These are phyloP conservation scores for Silvanus unidentatus DNA, from an alignment of 2,888 invertebrate genomes.

Conservation along the genomic window DNA sequence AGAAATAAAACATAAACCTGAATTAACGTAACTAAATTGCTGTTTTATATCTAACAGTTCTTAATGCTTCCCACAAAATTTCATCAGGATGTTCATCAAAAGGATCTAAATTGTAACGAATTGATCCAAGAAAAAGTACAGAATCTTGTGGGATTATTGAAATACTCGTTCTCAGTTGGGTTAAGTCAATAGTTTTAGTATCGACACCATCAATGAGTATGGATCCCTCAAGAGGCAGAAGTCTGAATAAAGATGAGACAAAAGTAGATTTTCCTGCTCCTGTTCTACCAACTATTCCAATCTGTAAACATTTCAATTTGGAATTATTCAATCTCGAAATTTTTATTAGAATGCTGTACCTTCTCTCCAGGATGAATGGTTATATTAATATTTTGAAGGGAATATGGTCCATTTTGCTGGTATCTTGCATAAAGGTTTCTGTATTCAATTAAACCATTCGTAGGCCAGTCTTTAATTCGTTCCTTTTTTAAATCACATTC, in stretches of 20 bases:
- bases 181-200: conserved; percentile 64
- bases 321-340: conserved; percentile 59
- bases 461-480: conserved; percentile 47
- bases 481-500: too few species aligned
- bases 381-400: conserved; percentile 60
- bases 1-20: conserved; percentile 38
- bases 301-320: conserved; percentile 58
- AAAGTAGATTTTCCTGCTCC: conserved; percentile 79
- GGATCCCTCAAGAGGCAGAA: conserved; percentile 71
- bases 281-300: conserved; percentile 77
- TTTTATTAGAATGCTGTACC: too few species aligned
- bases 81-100: conserved; percentile 35
- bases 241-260: conserved; percentile 72
- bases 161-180: conserved; percentile 67
- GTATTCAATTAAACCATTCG: conserved; percentile 53
- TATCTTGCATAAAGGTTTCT: conserved; percentile 57
- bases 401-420: conserved; percentile 53
- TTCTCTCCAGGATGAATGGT: conserved; percentile 57
- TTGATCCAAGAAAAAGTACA: conserved; percentile 68
- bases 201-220: conserved; percentile 77
- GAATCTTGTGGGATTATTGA: conserved; percentile 86
- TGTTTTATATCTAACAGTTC: conserved; percentile 47
- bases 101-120: conserved; percentile 45
- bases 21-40: conserved; percentile 58
- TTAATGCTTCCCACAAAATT: conserved; percentile 32